phyloP scores from a whole-genome alignment of 2,888 invertebrate species.

The Hyposoter didymator region DNA sequence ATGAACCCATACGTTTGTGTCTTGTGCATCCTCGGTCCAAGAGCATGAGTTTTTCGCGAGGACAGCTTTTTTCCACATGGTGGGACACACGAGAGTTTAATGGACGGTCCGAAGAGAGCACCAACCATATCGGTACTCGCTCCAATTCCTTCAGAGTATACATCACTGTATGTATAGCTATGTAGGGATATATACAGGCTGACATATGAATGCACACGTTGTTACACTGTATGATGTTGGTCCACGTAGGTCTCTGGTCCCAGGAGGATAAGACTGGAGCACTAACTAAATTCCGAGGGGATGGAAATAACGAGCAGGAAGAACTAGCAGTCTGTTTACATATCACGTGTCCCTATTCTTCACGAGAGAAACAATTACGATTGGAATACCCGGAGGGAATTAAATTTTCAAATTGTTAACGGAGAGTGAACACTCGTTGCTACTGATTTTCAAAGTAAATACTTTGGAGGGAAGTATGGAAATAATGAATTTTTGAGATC shows the following conservation, averaged over 20 bases:
- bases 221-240: background rate
- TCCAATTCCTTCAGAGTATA: constrained; percentile 74
- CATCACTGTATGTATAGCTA: background rate
- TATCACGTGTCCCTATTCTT: background rate
- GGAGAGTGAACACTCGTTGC: background rate
- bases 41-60: constrained; percentile 68
- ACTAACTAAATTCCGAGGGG: constrained; percentile 13
- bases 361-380: background rate
- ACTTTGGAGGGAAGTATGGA: background rate
- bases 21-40: constrained; percentile 13
- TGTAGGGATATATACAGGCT: background rate
- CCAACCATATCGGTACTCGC: constrained; percentile 74
- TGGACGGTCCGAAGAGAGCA: constrained; percentile 68
- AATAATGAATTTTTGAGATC: background rate
- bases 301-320: constrained; percentile 24
- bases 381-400: background rate
- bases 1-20: constrained; percentile 20
- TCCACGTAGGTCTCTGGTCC: constrained; percentile 19
- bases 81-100: constrained; percentile 72
- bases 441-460: background rate
- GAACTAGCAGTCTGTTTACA: constrained; percentile 24
- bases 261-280: constrained; percentile 19
- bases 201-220: background rate
- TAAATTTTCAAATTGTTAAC: background rate
- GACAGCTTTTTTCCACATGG: constrained; percentile 74